A percentile compares a stretch with the other conserved stretches of the same genome.
phyloP scores from a whole-genome alignment of 2,113 vertebrate genomes.

The Eidolon helvum region DNA sequence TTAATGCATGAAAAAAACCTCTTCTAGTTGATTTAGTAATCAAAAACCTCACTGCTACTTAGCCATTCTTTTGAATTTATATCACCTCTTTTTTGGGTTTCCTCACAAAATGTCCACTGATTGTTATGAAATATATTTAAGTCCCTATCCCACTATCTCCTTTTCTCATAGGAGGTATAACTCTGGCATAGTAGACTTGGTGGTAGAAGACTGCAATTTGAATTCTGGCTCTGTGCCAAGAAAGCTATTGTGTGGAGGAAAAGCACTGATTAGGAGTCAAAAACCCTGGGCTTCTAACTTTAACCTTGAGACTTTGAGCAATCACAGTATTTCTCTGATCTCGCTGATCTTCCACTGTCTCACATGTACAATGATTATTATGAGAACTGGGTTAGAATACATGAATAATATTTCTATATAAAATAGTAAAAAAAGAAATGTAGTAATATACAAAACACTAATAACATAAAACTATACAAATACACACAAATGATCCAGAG shows the following conservation, averaged over 20 bases:
- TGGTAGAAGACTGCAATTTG: not conserved
- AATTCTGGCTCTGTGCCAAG: not conserved
- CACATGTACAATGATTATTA: not conserved
- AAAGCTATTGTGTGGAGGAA: not conserved
- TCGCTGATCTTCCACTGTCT: not conserved
- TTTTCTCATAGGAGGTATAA: not conserved
- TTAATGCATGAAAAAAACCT: not conserved
- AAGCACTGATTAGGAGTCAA: not conserved
- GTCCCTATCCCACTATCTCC: not conserved
- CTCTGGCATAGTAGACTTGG: not conserved
- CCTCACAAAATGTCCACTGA: not conserved
- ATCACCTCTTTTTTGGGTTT: not conserved
- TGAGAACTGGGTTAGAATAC: not conserved
- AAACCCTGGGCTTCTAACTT: not conserved
- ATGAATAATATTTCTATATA: conserved; percentile 8
- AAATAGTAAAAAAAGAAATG: conserved; percentile 22
- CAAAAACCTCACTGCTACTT: not conserved
- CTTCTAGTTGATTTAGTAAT: not conserved
- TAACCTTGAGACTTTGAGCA: not conserved
- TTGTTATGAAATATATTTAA: conserved; percentile 19
- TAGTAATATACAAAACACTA: not conserved
- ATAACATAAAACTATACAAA: conserved; percentile 16
- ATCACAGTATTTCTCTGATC: not conserved
- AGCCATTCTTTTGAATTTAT: not conserved
- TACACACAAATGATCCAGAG: not conserved